These are phyloP conservation scores for Pelusios castaneus DNA, from an alignment of 2,113 vertebrate genomes.

Conservation along the genomic window DNA sequence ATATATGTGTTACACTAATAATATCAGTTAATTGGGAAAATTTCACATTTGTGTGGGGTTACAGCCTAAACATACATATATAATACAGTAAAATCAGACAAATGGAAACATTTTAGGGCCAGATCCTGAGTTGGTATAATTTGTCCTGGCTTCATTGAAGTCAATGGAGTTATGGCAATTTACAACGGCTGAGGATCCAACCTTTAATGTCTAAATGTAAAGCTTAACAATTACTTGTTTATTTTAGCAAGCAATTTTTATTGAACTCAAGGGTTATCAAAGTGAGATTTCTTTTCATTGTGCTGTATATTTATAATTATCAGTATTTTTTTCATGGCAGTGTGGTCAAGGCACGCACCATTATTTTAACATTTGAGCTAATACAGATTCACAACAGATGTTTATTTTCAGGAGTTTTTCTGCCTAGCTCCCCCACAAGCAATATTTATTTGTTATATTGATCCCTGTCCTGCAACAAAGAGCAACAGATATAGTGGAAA, in stretches of 20 bases:
- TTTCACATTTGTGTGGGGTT: background rate
- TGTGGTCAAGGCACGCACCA: conserved; percentile 63
- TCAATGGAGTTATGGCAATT: conserved; percentile 13
- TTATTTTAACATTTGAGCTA: conserved; percentile 62
- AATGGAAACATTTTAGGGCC: background rate
- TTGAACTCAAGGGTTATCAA: conserved; percentile 50
- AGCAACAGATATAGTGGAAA: conserved; percentile 30
- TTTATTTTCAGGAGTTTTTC: conserved; percentile 47
- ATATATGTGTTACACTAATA: background rate
- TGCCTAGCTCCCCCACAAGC: conserved; percentile 23
- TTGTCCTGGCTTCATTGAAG: background rate
- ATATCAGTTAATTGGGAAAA: conserved; percentile 28
- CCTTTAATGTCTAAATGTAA: conserved; percentile 15
- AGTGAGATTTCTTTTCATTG: conserved; percentile 52
- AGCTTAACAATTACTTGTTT: conserved; percentile 54
- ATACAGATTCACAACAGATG: conserved; percentile 69
- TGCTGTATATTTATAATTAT: conserved; percentile 37
- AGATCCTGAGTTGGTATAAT: background rate
- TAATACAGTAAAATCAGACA: background rate
- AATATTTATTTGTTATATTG: conserved; percentile 22
- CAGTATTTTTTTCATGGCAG: conserved; percentile 65
- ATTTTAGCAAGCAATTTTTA: conserved; percentile 53
- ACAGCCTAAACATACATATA: background rate
- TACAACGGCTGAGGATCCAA: background rate
- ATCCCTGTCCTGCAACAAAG: conserved; percentile 49